phyloP scores from a whole-genome alignment of 2,113 vertebrate species.

The Ciconia stormi region DNA sequence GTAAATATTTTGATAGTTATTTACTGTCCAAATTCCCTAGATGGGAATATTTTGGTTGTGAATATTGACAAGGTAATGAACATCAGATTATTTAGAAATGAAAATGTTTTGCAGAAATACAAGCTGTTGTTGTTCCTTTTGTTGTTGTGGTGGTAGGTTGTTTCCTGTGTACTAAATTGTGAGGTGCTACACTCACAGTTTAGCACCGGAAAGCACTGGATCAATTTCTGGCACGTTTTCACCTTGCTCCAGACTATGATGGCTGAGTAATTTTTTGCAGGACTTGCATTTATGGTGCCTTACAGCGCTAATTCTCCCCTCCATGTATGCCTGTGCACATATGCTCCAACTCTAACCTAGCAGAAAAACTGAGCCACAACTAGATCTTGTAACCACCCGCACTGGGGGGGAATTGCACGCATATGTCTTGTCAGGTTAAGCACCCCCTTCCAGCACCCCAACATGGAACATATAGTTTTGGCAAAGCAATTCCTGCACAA shows the following conservation, averaged over 20 bases:
- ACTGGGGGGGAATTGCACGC: background rate
- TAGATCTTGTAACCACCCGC: background rate
- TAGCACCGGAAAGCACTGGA: background rate
- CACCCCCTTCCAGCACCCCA: background rate
- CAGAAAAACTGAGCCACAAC: background rate
- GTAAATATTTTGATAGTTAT: background rate
- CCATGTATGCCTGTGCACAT: accelerated
- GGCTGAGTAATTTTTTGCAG: background rate
- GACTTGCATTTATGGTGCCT: background rate
- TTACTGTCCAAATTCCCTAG: background rate
- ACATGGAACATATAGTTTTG: background rate
- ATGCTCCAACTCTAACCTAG: background rate
- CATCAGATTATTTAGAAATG: background rate
- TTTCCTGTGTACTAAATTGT: background rate
- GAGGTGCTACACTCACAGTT: background rate
- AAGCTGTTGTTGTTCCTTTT: background rate
- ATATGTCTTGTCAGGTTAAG: background rate
- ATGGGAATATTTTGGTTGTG: background rate
- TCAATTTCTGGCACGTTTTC: background rate
- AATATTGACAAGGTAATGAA: background rate
- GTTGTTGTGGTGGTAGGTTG: background rate
- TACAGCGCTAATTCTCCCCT: background rate
- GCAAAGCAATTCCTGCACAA: background rate
- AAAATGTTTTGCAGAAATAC: background rate
- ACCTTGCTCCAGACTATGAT: background rate